Percentiles rank a stretch among this genome's conserved stretches.
Evolutionary conservation across 1,140 invertebrate genomes (phyloP).

Genomic region (Carposina sasakii): DNA sequence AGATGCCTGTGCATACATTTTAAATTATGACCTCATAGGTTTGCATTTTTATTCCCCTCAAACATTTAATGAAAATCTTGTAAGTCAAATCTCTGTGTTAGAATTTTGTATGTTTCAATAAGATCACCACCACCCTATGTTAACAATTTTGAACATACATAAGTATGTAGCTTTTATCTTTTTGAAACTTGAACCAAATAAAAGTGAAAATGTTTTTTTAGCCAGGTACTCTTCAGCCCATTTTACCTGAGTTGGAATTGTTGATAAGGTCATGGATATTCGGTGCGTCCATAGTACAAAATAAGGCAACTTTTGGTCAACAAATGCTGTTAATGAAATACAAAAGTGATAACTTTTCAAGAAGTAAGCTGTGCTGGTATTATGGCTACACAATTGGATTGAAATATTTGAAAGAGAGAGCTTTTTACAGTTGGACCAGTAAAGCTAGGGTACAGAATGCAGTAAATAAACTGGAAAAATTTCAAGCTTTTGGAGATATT

Average conservation of each 20-base stretch:
- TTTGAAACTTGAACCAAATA: too few relatives aligned
- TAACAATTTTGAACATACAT: too few relatives aligned
- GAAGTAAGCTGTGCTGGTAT: constrained; percentile 71
- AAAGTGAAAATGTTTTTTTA: too few relatives aligned
- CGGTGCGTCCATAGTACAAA: constrained; percentile 72
- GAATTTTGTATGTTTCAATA: too few relatives aligned
- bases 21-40: too few relatives aligned
- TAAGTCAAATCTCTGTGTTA: too few relatives aligned
- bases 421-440: constrained; percentile 66
- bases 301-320: constrained; percentile 75
- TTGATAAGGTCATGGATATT: constrained; percentile 74
- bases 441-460: constrained; percentile 68
- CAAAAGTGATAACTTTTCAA: constrained; percentile 65
- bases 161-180: too few relatives aligned
- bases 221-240: constrained; percentile 70
- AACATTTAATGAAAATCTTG: too few relatives aligned
- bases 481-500: constrained; percentile 72
- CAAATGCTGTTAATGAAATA: constrained; percentile 76
- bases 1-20: too few relatives aligned
- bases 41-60: too few relatives aligned
- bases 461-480: constrained; percentile 68
- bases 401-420: constrained; percentile 72
- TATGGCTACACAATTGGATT: constrained; percentile 70
- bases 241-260: constrained; percentile 74
- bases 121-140: too few relatives aligned